Evolutionary conservation across 2,797 vertebrate species (phyloP), one percentile per base, ranked within the genome.

Genomic region (Trachurus trachurus): DNA sequence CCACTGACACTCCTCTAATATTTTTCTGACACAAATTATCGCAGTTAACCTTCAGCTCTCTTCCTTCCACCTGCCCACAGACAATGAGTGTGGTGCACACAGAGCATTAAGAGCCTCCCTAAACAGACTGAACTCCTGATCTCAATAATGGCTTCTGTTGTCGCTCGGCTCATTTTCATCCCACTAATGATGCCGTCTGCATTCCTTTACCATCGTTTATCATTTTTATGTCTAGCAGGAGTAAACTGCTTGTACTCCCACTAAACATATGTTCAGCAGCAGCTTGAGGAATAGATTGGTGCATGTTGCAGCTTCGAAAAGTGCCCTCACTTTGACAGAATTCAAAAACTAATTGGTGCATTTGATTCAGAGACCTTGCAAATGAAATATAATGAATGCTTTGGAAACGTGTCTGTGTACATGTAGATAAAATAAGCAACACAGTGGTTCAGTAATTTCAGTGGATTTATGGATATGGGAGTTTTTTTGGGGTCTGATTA

Each of bases 181-280:
- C 26, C 31, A 8, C 78, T 84, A 77, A 80, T 37, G 68, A 84
- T 45, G 34, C 56, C 42, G 39, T 63, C 52, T 42, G 22, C 63
- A 17, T 66, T 39, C 29, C n/a, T 56, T 74, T 15, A 63, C 59
- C 56, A 47, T 56, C 53, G n/a, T 12, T 61, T 29, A 66, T 83
- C 40, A 59, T 60, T 45, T 53, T 58, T 45, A 19, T 29, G 40
- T 31, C 17, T 16, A 45, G 22, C 60, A 31, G 9, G 45, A 58
- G 34, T 6, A 19, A 19, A 45, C 19, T 19, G 12, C 66, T 62
- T 10, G 12, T 21, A 15, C 62, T 62, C 10, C 57, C 22, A 39
- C 44, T 22, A 13, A 64, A 70, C 44, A 52, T 37, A 10, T 66
- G 53, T 58, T 57, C 56, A 31, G 59, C 40, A 6, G 40, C 52